phyloP scores from a whole-genome alignment of 2,888 invertebrate genomes.

The Acronicta leporina region DNA sequence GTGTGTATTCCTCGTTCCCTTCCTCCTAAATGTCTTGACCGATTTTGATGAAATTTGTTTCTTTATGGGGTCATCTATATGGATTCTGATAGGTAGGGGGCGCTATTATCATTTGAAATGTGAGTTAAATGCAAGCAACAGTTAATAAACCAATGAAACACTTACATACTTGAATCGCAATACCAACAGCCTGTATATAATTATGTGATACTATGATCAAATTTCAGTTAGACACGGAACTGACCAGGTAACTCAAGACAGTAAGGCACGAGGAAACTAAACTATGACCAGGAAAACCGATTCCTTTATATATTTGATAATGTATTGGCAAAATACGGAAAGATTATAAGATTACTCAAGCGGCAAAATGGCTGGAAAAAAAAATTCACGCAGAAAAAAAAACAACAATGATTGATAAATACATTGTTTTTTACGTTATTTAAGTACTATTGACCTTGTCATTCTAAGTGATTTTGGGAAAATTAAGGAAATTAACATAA shows the following conservation, averaged over 20 bases:
- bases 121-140: too few relatives aligned
- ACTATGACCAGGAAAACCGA: conserved; percentile 17
- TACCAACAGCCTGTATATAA: conserved; percentile 13
- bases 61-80: too few relatives aligned
- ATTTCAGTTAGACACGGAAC: conserved; percentile 26
- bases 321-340: conserved; percentile 13
- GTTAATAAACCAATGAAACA: neutral
- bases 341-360: conserved; percentile 29
- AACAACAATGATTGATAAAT: conserved; percentile 10
- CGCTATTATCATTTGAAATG: too few relatives aligned
- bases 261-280: conserved; percentile 24
- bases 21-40: too few relatives aligned
- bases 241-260: conserved; percentile 12
- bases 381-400: conserved; percentile 1
- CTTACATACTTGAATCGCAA: conserved; percentile 18
- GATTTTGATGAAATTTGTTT: too few relatives aligned
- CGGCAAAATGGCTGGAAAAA: conserved; percentile 34
- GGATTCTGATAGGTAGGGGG: too few relatives aligned
- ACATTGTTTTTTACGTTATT: conserved; percentile 4
- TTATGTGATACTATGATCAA: conserved; percentile 11
- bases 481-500: conserved; percentile 1
- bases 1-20: too few relatives aligned
- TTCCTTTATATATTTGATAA: conserved; percentile 30
- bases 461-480: conserved; percentile 3
- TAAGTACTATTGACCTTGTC: conserved; percentile 18